These are phyloP conservation scores for Lipophrys pholis DNA, from an alignment of 2,113 vertebrate species.

Conservation along the genomic window DNA sequence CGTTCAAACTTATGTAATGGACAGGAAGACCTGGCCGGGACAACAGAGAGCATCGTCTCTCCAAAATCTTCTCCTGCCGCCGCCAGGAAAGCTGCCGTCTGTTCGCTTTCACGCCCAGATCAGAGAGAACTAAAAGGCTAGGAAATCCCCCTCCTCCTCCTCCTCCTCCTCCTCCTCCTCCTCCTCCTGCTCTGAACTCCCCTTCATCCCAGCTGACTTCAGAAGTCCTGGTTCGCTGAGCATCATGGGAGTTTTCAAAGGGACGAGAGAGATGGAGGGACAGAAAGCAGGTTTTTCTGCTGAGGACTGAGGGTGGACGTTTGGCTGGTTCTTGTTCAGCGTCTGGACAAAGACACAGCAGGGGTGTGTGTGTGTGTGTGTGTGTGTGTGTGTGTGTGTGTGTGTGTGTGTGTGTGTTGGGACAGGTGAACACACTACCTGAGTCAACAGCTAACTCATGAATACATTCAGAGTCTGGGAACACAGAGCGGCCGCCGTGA, in stretches of 20 bases:
- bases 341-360: slow-evolving; percentile 62
- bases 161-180: no score
- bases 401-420: slow-evolving; percentile 30
- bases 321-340: slow-evolving; percentile 37
- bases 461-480: slow-evolving; percentile 71
- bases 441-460: slow-evolving; percentile 74
- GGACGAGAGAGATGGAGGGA: slow-evolving; percentile 25
- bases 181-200: no score
- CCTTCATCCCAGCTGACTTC: slow-evolving; percentile 34
- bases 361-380: slow-evolving; percentile 36
- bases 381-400: slow-evolving; percentile 27
- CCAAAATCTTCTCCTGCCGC: slow-evolving; percentile 2
- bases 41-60: slow-evolving; percentile 23
- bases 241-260: slow-evolving; percentile 72
- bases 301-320: slow-evolving; percentile 49
- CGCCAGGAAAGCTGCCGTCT: slow-evolving; percentile 46
- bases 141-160: slow-evolving; percentile 30
- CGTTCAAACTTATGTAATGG: slow-evolving; percentile 34
- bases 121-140: slow-evolving; percentile 35
- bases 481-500: slow-evolving; percentile 55
- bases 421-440: slow-evolving; percentile 66
- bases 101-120: slow-evolving; percentile 47
- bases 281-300: slow-evolving; percentile 37
- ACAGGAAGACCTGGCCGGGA: slow-evolving; percentile 54
- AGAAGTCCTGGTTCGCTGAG: slow-evolving; percentile 59